A percentile compares a stretch with the other conserved stretches of the same genome.
Evolutionary conservation across 1,140 invertebrate genomes (phyloP).

Genomic region (Pygmarrhopalites habei): DNA sequence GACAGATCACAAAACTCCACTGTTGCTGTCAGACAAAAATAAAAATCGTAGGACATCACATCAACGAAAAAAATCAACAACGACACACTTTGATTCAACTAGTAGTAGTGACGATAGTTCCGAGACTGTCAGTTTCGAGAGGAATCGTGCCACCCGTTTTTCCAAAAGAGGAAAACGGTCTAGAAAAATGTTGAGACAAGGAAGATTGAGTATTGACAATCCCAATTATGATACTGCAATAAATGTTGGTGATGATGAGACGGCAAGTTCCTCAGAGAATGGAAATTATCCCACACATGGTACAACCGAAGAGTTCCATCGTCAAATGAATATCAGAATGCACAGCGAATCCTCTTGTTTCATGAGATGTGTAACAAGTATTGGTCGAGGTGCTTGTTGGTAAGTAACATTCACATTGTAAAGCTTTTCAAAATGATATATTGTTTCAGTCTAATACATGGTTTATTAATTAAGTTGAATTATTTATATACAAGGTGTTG

Average conservation of each 20-base stretch:
- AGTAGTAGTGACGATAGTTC: not conserved
- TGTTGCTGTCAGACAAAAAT: not conserved
- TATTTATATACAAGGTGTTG: slow-evolving; percentile 17
- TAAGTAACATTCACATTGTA: slow-evolving; percentile 4
- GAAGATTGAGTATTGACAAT: slow-evolving; percentile 20
- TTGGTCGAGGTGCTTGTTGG: slow-evolving; percentile 16
- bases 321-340: slow-evolving; percentile 6
- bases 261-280: not conserved
- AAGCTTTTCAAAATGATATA: not conserved
- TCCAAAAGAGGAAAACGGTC: not conserved
- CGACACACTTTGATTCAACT: too few species aligned
- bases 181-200: not conserved
- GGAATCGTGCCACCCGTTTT: not conserved
- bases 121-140: not conserved
- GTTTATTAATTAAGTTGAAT: not conserved
- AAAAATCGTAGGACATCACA: not conserved
- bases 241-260: slow-evolving; percentile 10
- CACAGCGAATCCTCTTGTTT: not conserved
- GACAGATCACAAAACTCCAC: not conserved
- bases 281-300: not conserved
- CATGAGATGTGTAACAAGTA: slow-evolving; percentile 1
- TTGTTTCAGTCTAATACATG: not conserved
- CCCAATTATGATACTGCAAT: slow-evolving; percentile 20
- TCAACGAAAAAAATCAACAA: not conserved
- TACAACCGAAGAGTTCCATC: slow-evolving; percentile 14